A percentile compares a stretch with the other conserved stretches of the same genome.
These are phyloP conservation scores for Drosophila sp. DNA, from an alignment of 1,140 invertebrate species.

Conservation along the genomic window DNA sequence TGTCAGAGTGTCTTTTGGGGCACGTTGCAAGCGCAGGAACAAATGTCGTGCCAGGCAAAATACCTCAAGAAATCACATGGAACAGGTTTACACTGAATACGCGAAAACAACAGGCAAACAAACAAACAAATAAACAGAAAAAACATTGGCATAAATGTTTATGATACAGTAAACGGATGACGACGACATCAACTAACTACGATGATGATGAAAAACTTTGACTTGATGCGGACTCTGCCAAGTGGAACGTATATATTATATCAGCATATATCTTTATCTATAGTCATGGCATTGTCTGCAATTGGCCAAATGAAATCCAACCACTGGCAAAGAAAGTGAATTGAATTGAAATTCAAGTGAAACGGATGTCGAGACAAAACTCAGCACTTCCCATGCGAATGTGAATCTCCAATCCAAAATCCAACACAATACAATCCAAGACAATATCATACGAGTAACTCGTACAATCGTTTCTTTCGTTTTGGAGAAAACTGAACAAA, in stretches of 20 bases:
- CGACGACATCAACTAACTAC: conserved; percentile 34
- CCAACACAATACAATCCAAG: conserved; percentile 14
- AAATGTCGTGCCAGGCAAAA: conserved; percentile 80
- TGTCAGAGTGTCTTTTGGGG: conserved; percentile 40
- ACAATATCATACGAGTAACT: conserved; percentile 1
- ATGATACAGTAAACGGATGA: conserved; percentile 74
- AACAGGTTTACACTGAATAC: conserved; percentile 62
- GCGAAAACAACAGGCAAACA: conserved; percentile 49
- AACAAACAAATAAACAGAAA: conserved; percentile 28
- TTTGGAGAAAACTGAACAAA: conserved; percentile 38
- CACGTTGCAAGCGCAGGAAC: conserved; percentile 55
- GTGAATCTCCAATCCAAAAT: conserved; percentile 5
- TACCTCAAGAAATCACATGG: conserved; percentile 67
- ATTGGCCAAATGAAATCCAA: conserved; percentile 28
- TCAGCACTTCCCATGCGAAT: conserved; percentile 33
- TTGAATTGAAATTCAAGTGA: conserved; percentile 72
- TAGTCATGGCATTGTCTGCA: conserved; percentile 57
- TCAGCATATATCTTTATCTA: conserved; percentile 44
- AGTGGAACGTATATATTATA: conserved; percentile 59
- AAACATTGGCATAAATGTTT: conserved; percentile 71
- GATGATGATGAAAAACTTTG: conserved; percentile 63
- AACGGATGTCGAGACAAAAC: conserved; percentile 70
- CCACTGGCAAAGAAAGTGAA: conserved; percentile 66
- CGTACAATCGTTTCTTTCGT: conserved; percentile 13
- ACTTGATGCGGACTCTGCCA: conserved; percentile 40